These are phyloP conservation scores for Pseudococcus longispinus DNA, from an alignment of 2,888 invertebrate species.

Conservation along the genomic window DNA sequence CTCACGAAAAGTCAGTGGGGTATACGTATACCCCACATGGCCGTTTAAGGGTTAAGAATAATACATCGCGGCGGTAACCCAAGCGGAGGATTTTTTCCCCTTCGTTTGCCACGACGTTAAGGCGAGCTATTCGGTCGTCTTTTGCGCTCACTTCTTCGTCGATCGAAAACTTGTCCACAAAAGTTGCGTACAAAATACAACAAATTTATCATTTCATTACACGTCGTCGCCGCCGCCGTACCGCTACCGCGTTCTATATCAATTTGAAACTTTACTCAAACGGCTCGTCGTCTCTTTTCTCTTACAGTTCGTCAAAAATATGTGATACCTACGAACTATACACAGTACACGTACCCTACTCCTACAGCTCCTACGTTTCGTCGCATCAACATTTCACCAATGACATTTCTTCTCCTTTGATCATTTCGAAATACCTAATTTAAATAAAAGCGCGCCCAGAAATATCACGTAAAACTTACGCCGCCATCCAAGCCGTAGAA, in stretches of 20 bases:
- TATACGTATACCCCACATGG: no score
- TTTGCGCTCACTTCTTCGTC: background rate
- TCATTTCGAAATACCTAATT: background rate
- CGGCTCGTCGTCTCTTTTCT: background rate
- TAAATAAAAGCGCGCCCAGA: background rate
- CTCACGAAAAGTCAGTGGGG: no score
- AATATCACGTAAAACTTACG: constrained; percentile 9
- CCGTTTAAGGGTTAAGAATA: no score
- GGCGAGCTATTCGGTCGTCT: background rate
- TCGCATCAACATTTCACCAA: constrained; percentile 5
- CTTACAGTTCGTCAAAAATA: background rate
- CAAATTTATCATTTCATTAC: background rate
- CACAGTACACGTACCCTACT: background rate
- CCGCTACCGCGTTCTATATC: background rate
- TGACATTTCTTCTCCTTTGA: constrained; percentile 26
- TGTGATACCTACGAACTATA: background rate
- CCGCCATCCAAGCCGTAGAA: background rate
- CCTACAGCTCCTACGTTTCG: background rate
- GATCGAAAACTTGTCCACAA: background rate
- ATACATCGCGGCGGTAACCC: background rate
- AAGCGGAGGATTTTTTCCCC: background rate
- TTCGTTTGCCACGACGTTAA: background rate
- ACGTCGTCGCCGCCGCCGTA: background rate
- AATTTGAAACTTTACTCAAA: constrained; percentile 6
- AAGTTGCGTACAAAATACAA: background rate